Base-by-base conservation (phyloP, 64 coral and sea anemone genomes). In the Montipora capricornis region DNA sequence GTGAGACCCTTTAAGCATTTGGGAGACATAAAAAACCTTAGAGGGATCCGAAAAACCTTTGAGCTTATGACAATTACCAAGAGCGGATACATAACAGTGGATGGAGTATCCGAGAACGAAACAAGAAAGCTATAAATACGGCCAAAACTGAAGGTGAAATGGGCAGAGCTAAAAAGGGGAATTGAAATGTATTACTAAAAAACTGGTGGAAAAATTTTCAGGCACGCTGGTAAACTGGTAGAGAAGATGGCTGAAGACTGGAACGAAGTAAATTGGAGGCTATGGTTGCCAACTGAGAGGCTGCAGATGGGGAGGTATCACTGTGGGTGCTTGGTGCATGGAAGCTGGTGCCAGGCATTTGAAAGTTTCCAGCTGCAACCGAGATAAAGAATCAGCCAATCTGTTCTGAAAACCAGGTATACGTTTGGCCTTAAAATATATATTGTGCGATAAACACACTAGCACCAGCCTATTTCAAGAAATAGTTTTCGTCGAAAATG, bases 41-140 rank as follows among this genome's bases (percentile, higher is more conserved):
- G 29, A 29, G 29, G 29, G 29, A 29, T 29, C 29, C 29, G 29
- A 24, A 45, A 77, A 37, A 59, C 73, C 24, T 29, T 26, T 75
- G 24, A 89, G 16, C 16, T 77, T 77, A 66, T 89, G 70, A 49
- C 15, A 77, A 79, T 78, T 66, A 2, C 74, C 87, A 6, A 89
- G 16, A 2, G 87, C 87, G 16, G 87, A 89, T n/a, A 89, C 11
- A 77, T 89, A 4, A 89, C 87, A 50, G 87, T 89, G 15, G 73
- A 89, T 53, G 87, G 47, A 0, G 73, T 73, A 75, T 77, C 19
- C 19, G 13, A 66, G 49, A 47, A 55, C 55, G 14, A 89, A 75
- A 76, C 50, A 29, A 29, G 29, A 29, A 29, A 29, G 29, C 29
- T 29, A 29, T 29, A 29, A 29, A 29, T 29, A 29, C 75, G 37